Evolutionary conservation across 2,113 vertebrate genomes (phyloP).

Genomic region (Erythrocercus mccallii): DNA sequence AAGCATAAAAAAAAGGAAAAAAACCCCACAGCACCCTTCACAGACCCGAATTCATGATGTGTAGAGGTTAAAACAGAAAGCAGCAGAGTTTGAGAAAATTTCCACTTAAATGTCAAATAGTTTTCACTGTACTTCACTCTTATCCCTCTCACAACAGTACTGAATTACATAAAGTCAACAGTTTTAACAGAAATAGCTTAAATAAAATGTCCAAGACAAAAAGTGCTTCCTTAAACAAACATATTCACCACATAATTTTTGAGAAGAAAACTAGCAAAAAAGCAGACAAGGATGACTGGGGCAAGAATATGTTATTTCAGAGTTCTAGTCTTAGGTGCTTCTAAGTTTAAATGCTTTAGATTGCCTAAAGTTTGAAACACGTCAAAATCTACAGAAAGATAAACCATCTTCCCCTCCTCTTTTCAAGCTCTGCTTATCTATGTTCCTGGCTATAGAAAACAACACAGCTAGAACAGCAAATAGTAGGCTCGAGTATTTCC

Average conservation of each 20-base stretch:
- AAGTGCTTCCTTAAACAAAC: not conserved
- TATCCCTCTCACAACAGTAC: not conserved
- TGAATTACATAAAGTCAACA: not conserved
- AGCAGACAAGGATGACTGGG: not conserved
- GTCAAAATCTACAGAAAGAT: not conserved
- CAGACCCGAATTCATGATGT: not conserved
- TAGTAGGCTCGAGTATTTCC: not conserved
- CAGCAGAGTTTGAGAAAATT: not conserved
- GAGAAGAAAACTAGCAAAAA: not conserved
- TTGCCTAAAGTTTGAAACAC: not conserved
- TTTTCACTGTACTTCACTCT: not conserved
- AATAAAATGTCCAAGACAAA: not conserved
- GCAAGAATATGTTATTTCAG: not conserved
- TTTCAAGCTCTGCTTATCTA: not conserved
- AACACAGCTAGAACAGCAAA: not conserved
- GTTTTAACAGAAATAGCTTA: not conserved
- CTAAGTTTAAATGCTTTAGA: not conserved
- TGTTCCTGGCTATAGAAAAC: not conserved
- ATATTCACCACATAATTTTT: not conserved
- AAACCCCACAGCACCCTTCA: not conserved
- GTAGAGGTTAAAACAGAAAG: constrained; percentile 26
- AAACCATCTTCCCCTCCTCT: not conserved
- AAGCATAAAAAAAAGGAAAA: not conserved
- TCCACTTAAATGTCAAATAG: not conserved
- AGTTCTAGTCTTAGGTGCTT: not conserved